phyloP scores from a whole-genome alignment of 2,888 invertebrate genomes.

The Dasypogon diadema region DNA sequence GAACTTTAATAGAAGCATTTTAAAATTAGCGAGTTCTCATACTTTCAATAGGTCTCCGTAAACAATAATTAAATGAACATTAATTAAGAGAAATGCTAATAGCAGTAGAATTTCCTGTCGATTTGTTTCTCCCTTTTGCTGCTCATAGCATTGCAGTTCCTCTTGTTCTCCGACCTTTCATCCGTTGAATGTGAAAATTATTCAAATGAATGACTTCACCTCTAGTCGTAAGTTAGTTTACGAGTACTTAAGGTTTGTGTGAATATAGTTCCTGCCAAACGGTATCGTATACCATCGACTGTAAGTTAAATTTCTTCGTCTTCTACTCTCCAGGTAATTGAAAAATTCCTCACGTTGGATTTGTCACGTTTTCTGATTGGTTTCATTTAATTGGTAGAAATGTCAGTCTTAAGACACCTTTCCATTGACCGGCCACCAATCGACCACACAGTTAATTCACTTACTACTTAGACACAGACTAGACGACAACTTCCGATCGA shows the following conservation, averaged over 20 bases:
- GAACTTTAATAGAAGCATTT: too few relatives aligned
- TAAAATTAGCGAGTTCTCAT: neutral
- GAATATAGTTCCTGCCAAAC: neutral
- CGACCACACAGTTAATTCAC: neutral
- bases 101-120: neutral
- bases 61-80: constrained; percentile 32
- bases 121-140: neutral
- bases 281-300: neutral
- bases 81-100: constrained; percentile 39
- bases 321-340: neutral
- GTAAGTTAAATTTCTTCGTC: neutral
- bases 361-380: constrained; percentile 10
- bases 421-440: neutral
- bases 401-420: neutral
- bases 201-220: constrained; percentile 15
- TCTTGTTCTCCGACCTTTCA: neutral
- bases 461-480: neutral
- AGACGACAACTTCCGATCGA: constrained; percentile 3
- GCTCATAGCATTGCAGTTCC: neutral
- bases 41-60: neutral
- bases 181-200: constrained; percentile 26
- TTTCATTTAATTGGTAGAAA: neutral
- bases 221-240: neutral
- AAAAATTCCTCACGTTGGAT: constrained; percentile 10
- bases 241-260: neutral